A percentile compares a stretch with the other conserved stretches of the same genome.
Evolutionary conservation across 2,113 vertebrate genomes (phyloP).

Genomic region (Vulpes ferrilata): DNA sequence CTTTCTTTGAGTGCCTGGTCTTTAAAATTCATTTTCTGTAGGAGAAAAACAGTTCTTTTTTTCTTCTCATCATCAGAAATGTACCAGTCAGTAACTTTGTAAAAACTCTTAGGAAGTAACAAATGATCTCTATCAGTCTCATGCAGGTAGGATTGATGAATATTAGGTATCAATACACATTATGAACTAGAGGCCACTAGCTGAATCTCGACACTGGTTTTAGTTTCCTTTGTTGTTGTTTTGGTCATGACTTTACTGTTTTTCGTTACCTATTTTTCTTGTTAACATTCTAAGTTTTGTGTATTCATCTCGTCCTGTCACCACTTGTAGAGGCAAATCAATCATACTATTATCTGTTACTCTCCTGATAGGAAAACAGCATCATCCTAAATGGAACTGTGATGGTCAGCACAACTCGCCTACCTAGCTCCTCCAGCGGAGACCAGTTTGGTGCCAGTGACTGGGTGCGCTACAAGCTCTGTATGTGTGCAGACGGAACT

Average conservation of each 20-base stretch:
- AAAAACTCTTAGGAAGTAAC: not conserved
- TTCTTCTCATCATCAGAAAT: not conserved
- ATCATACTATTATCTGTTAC: accelerated
- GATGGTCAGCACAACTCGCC: slow-evolving; percentile 93
- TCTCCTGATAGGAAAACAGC: slow-evolving; percentile 92
- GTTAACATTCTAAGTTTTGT: not conserved
- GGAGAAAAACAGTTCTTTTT: not conserved
- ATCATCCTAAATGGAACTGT: slow-evolving; percentile 97
- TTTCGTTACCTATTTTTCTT: not conserved
- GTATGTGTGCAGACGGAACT: slow-evolving; percentile 96
- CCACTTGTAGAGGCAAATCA: slow-evolving; percentile 34
- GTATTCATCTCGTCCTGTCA: not conserved
- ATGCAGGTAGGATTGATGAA: no score
- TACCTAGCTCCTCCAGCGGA: slow-evolving; percentile 90
- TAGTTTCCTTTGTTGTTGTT: not conserved
- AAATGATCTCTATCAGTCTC: not conserved
- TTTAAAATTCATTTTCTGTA: slow-evolving; percentile 41
- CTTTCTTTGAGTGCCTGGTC: not conserved
- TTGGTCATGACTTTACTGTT: not conserved
- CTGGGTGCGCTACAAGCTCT: slow-evolving; percentile 97
- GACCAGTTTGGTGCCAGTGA: slow-evolving; percentile 89
- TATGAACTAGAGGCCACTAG: not conserved
- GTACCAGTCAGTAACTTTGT: not conserved
- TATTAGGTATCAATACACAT: not conserved
- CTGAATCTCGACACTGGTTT: not conserved